These are phyloP conservation scores for Propsilocerus akamusi DNA, from an alignment of 1,140 invertebrate genomes.

Conservation along the genomic window DNA sequence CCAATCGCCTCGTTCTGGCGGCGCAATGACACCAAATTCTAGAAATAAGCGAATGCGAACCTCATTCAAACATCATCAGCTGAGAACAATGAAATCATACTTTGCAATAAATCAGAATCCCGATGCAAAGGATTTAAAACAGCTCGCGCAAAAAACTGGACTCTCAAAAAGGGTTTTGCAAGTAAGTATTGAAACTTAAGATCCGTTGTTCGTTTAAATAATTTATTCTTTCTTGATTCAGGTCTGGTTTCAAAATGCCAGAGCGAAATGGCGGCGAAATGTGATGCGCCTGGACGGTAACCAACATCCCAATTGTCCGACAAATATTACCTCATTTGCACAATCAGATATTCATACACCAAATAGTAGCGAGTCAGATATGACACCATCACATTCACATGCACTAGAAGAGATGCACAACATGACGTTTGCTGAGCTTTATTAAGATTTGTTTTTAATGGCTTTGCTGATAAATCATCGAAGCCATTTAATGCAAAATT, in stretches of 20 bases:
- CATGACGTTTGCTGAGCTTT: constrained; percentile 8
- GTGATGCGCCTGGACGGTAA: constrained; percentile 54
- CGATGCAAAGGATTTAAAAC: constrained; percentile 88
- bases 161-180: constrained; percentile 89
- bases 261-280: constrained; percentile 86
- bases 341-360: constrained; percentile 5
- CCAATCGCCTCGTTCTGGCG: constrained; percentile 11
- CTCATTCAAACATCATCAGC: constrained; percentile 93
- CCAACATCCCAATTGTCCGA: constrained; percentile 10
- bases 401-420: constrained; percentile 8
- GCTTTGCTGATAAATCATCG: neutral
- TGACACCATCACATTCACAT: constrained; percentile 8
- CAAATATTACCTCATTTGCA: neutral
- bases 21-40: constrained; percentile 27
- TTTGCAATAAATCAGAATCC: constrained; percentile 96
- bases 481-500: too few relatives aligned
- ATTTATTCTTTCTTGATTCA: constrained; percentile 19
- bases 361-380: constrained; percentile 2
- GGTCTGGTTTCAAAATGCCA: constrained; percentile 97
- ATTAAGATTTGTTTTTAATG: constrained; percentile 5
- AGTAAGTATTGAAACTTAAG: constrained; percentile 32
- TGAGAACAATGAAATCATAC: constrained; percentile 94
- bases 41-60: constrained; percentile 83
- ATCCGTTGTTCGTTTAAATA: neutral
- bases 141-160: constrained; percentile 90